A percentile compares a stretch with the other conserved stretches of the same genome.
phyloP scores from a whole-genome alignment of 2,113 vertebrate species.

The Pteronura brasiliensis region DNA sequence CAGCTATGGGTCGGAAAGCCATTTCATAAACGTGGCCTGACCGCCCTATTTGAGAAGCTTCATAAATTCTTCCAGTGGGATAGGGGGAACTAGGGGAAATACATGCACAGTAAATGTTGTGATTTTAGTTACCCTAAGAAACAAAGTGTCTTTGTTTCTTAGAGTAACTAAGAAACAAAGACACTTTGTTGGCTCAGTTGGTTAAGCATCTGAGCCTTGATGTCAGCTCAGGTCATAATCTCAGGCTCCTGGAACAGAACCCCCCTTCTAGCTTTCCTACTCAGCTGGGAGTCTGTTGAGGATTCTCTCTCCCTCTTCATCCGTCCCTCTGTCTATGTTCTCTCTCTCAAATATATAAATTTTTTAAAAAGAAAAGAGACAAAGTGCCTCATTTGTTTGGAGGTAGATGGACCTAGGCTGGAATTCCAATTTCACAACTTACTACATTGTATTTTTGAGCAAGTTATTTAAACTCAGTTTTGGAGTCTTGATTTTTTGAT shows the following conservation, averaged over 20 bases:
- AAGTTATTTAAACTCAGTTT: slow-evolving; percentile 9
- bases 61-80: neutral
- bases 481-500: neutral
- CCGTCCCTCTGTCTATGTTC: neutral
- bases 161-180: no score
- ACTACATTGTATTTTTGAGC: neutral
- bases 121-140: neutral
- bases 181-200: no score
- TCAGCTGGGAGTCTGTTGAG: neutral
- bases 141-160: neutral
- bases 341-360: neutral
- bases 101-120: neutral
- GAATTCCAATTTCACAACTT: neutral
- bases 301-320: neutral
- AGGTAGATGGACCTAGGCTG: neutral
- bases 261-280: neutral
- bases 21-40: neutral
- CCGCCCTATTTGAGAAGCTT: neutral
- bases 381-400: neutral
- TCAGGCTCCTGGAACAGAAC: neutral
- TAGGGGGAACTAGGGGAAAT: neutral
- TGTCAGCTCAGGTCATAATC: neutral
- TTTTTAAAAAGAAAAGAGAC: neutral
- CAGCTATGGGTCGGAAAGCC: neutral
- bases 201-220: neutral